Evolutionary conservation across 2,888 invertebrate genomes (phyloP).

Genomic region (Meloe dianella): DNA sequence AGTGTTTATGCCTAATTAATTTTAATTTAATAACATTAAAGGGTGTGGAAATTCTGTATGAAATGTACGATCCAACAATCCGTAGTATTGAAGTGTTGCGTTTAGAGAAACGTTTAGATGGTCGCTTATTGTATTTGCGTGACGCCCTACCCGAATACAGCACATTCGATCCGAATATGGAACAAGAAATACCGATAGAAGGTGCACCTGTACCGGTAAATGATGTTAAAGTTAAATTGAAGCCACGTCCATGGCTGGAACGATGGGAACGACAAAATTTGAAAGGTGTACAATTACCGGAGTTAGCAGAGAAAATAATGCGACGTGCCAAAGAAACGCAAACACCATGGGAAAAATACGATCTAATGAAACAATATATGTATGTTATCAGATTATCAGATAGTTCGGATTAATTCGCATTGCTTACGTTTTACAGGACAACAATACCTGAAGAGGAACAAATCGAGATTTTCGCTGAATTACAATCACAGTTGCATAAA

Average conservation of each 20-base stretch:
- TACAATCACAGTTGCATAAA: constrained; percentile 76
- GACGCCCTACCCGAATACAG: constrained; percentile 92
- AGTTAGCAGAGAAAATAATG: constrained; percentile 52
- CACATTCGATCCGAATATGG: constrained; percentile 92
- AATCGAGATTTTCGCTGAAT: constrained; percentile 82
- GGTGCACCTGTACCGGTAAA: constrained; percentile 59
- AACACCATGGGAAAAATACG: constrained; percentile 87
- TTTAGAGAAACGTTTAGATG: constrained; percentile 92
- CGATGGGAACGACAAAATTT: constrained; percentile 85
- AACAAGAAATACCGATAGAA: constrained; percentile 78
- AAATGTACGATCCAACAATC: constrained; percentile 93
- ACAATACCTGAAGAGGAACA: constrained; percentile 91
- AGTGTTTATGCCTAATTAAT: background rate
- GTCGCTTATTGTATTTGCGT: constrained; percentile 83
- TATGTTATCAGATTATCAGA: too few species aligned
- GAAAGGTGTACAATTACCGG: constrained; percentile 67
- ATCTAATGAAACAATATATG: constrained; percentile 93
- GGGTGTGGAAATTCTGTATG: constrained; percentile 74
- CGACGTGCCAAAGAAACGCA: constrained; percentile 64
- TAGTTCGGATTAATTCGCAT: too few species aligned
- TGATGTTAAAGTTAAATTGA: constrained; percentile 68
- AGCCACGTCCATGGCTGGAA: constrained; percentile 87
- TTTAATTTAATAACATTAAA: constrained; percentile 34
- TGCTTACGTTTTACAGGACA: constrained; percentile 61
- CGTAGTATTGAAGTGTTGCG: constrained; percentile 88